Evolutionary conservation across 1,140 invertebrate genomes (phyloP), one percentile per base, ranked within the genome.

Genomic region (Halictus rubicundus): DNA sequence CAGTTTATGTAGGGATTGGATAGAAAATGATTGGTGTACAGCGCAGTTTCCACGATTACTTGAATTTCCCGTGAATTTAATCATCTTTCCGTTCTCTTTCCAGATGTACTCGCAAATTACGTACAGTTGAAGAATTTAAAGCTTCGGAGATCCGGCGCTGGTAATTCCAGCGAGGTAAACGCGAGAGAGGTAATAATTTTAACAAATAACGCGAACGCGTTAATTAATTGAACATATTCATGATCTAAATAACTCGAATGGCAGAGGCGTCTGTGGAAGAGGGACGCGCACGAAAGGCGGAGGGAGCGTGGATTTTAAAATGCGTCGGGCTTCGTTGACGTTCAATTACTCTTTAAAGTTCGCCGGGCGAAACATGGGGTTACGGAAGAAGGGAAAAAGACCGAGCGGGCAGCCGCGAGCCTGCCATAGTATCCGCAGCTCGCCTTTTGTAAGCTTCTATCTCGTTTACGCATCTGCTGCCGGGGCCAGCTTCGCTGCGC

Each of bases 331-430:
- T 83, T 76, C 85, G 88, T 89, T 89, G 88, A 91, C 85, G 88
- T 89, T 89, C 89, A 91, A 91, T 90, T 89, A 89, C 86, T 85
- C 85, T 88, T 87, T 84, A 88, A 90, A 90, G 86, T 90, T 90
- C 88, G 83, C 80, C 78, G 87, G 85, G 85, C 83, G 66, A 80
- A 80, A 83, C 49, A 52, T 7, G 69, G 64, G 74, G 69, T 61
- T 64, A n/a, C 9, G 23, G 42, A 70, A 74, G 59, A 81, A 59
- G 59, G 70, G 81, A 87, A 66, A 80, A 82, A 87, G 82, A 75
- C 57, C 83, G 76, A 68, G 63, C 73, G 68, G 70, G 66, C 78
- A 68, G n/a, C 73, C 52, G 59, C 59, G 59, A 61, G 54, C 16
- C 54, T 72, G 69, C 59, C 73, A 54, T 77, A 80, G 74, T 61